Evolutionary conservation across 2,888 invertebrate genomes (phyloP), one percentile per base, ranked within the genome.

Genomic region (Galerucella nymphaeae): DNA sequence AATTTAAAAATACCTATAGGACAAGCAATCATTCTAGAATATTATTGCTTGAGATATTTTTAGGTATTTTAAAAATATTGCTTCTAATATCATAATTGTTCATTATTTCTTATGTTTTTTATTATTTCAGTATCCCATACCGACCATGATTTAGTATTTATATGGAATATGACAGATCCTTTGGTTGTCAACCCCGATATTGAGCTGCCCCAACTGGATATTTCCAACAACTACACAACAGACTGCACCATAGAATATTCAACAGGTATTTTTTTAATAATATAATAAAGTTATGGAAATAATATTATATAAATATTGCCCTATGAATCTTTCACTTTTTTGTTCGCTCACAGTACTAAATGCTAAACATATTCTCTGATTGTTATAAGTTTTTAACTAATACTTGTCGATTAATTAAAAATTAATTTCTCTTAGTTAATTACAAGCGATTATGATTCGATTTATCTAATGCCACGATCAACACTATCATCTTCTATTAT

Each of bases 111-210:
- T 38, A 9, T 38, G 0, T 38, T 38, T 48, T 48, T 2, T n/a
- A 16, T 53, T 45, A 72, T 86, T 87, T 64, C 86, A 95, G 95
- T 96, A 80, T 95, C 96, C 0, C 96, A 96, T 84, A 96, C 96
- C 55, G 94, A 94, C 50, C 95, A 96, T 82, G 96, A 96, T 84
- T 88, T 96, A 84, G 93, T 95, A 73, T 96, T 96, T 85, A 93
- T 94, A 80, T 96, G 96, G 96, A 95, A 96, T 86, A 90, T 93
- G 85, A 94, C 94, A 0, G 94, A 95, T 84, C 95, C 96, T 0
- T 86, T 96, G 71, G 95, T 96, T 76, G 95, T 96, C 23, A 95
- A 95, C 86, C 93, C 94, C 13, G 94, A 95, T 80, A 95, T 96
- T 74, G 96, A 96, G 85, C 87, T 96, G 80, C 96, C 96, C 0